Evolutionary conservation across 2,888 invertebrate species (phyloP).

Genomic region (Embidobia sp.): DNA sequence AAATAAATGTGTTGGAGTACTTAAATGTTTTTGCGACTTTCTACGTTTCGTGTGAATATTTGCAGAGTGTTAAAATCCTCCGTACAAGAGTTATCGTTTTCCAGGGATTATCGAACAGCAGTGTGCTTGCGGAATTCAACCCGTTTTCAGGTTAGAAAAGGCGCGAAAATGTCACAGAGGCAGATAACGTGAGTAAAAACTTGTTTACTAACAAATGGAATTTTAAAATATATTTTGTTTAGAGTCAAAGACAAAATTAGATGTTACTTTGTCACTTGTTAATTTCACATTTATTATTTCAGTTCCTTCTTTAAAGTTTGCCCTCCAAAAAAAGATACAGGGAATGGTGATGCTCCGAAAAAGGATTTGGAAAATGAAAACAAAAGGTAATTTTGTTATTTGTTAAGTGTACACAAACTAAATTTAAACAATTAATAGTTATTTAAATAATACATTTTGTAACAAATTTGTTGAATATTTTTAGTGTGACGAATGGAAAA

Average conservation of each 20-base stretch:
- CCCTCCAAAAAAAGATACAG: slow-evolving; percentile 12
- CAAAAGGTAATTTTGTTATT: too few species aligned
- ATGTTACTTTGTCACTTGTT: too few species aligned
- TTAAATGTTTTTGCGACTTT: slow-evolving; percentile 11
- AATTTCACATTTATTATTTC: slow-evolving; percentile 9
- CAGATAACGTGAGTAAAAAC: slow-evolving; percentile 48
- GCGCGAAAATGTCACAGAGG: slow-evolving; percentile 56
- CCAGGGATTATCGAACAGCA: too few species aligned
- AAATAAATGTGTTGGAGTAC: too few species aligned
- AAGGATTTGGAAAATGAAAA: too few species aligned
- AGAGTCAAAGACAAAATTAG: too few species aligned
- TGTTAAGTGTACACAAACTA: slow-evolving; percentile 20
- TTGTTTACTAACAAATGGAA: slow-evolving; percentile 3
- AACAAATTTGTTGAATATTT: not conserved
- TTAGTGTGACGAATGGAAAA: not conserved
- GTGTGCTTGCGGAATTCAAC: too few species aligned
- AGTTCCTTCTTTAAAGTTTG: slow-evolving; percentile 45
- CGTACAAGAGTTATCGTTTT: too few species aligned
- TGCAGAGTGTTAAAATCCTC: not conserved
- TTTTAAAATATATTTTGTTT: slow-evolving; percentile 2
- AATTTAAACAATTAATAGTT: too few species aligned
- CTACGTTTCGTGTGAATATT: slow-evolving; percentile 1
- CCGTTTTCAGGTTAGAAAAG: slow-evolving; percentile 48
- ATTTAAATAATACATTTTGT: too few species aligned
- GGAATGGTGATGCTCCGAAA: slow-evolving; percentile 3